Evolutionary conservation across 2,888 invertebrate genomes (phyloP).

Genomic region (Graphium colonna): DNA sequence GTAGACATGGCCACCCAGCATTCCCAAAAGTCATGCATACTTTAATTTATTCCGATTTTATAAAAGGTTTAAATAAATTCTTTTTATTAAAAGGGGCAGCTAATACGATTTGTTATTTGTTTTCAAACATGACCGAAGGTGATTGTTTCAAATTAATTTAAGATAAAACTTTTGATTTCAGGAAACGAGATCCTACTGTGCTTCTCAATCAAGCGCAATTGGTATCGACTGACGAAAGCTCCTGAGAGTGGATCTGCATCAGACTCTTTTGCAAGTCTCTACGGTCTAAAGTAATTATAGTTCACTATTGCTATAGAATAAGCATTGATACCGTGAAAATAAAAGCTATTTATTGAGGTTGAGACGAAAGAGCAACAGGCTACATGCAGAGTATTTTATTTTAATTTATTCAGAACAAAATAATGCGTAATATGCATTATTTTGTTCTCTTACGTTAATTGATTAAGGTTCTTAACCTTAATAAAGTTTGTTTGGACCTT

Average conservation of each 20-base stretch:
- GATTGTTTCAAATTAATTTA: neutral
- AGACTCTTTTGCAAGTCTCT: neutral
- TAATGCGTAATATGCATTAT: neutral
- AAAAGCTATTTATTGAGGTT: neutral
- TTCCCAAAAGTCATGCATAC: too few relatives aligned
- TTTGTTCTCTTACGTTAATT: neutral
- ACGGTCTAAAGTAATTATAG: neutral
- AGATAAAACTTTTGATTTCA: neutral
- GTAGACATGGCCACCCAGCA: too few relatives aligned
- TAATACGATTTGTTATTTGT: too few relatives aligned
- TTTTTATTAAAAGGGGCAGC: too few relatives aligned
- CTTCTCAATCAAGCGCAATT: neutral
- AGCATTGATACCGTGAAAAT: too few relatives aligned
- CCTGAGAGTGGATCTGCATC: neutral
- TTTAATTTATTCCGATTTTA: too few relatives aligned
- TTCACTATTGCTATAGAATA: too few relatives aligned
- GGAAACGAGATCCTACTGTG: neutral
- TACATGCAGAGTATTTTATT: neutral
- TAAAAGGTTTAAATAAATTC: too few relatives aligned
- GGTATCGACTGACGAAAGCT: neutral
- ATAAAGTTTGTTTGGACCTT: too few relatives aligned
- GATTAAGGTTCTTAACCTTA: too few relatives aligned
- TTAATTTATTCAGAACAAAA: neutral
- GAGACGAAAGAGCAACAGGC: neutral
- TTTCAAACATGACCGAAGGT: too few relatives aligned